Percentiles rank a stretch among this genome's conserved stretches.
Conservation (phyloP, 2,797 vertebrate genomes). For the Tenualosa thibaudeaui region DNA sequence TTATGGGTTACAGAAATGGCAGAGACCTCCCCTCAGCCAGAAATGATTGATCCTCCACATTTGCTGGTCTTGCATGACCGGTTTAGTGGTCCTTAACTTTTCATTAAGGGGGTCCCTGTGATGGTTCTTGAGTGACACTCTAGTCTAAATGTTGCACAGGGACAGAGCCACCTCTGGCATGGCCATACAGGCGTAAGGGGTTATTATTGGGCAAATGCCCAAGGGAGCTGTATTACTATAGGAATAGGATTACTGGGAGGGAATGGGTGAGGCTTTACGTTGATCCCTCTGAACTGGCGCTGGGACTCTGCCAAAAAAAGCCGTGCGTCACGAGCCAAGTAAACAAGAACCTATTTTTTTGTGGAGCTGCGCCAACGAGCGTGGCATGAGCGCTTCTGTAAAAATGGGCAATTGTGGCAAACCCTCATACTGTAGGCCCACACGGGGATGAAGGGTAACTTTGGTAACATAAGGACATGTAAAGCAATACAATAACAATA, state of each 20-base stretch:
- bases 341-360: slow-evolving; percentile 11
- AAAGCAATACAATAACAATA: too few species aligned
- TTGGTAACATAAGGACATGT: neutral
- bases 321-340: neutral
- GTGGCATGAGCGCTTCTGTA: neutral
- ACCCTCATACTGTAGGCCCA: too few species aligned
- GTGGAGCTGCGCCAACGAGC: neutral
- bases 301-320: slow-evolving; percentile 27
- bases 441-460: neutral
- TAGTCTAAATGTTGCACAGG: neutral
- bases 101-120: slow-evolving; percentile 1
- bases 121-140: neutral
- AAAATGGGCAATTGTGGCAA: neutral
- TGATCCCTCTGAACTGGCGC: slow-evolving; percentile 38
- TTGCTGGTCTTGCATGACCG: neutral
- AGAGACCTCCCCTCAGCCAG: neutral
- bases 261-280: slow-evolving; percentile 34
- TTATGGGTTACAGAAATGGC: neutral
- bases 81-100: slow-evolving; percentile 15
- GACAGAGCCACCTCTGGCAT: neutral
- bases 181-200: neutral
- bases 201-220: slow-evolving; percentile 36
- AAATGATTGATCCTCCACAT: neutral
- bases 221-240: slow-evolving; percentile 34
- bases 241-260: slow-evolving; percentile 40